These are phyloP conservation scores for Zoanthus sociatus DNA, from an alignment of 92 coral and sea anemone genomes.

Conservation along the genomic window DNA sequence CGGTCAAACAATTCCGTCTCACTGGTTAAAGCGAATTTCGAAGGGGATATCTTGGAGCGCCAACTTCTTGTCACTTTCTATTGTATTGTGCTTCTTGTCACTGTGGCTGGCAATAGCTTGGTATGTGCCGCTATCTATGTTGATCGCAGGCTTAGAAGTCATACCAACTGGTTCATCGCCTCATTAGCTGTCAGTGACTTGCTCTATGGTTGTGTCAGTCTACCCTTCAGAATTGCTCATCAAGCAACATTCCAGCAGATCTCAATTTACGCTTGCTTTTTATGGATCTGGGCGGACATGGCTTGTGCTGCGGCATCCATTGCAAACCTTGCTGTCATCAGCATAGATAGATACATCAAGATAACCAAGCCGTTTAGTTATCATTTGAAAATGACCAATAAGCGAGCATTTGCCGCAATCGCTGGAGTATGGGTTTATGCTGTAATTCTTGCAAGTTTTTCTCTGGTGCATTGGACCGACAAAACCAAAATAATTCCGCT, in stretches of 20 bases:
- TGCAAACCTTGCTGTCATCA: conserved; percentile 89
- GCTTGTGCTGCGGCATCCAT: conserved; percentile 95
- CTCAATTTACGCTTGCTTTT: conserved; percentile 60
- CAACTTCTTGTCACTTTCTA: conserved; percentile 69
- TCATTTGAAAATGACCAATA: conserved; percentile 78
- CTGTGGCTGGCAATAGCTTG: conserved; percentile 86
- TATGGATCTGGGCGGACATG: conserved; percentile 95
- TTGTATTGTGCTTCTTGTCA: conserved; percentile 70
- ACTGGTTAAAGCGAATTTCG: not conserved
- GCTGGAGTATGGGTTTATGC: conserved; percentile 87
- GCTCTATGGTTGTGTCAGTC: conserved; percentile 72
- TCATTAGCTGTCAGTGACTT: conserved; percentile 94
- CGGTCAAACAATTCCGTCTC: not conserved
- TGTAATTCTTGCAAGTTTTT: conserved; percentile 69
- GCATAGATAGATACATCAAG: conserved; percentile 91
- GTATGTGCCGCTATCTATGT: conserved; percentile 87
- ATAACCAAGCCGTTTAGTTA: conserved; percentile 95
- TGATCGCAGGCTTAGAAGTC: conserved; percentile 87
- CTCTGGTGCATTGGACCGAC: conserved; percentile 68
- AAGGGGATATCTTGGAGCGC: conserved; percentile 8
- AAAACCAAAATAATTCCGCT: conserved; percentile 28
- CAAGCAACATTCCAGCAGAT: conserved; percentile 63
- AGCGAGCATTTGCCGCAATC: conserved; percentile 75
- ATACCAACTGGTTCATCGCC: conserved; percentile 96
- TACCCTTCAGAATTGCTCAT: conserved; percentile 78